A percentile compares a stretch with the other conserved stretches of the same genome.
phyloP scores from a whole-genome alignment of 2,888 invertebrate species.

The Lysandra bellargus region DNA sequence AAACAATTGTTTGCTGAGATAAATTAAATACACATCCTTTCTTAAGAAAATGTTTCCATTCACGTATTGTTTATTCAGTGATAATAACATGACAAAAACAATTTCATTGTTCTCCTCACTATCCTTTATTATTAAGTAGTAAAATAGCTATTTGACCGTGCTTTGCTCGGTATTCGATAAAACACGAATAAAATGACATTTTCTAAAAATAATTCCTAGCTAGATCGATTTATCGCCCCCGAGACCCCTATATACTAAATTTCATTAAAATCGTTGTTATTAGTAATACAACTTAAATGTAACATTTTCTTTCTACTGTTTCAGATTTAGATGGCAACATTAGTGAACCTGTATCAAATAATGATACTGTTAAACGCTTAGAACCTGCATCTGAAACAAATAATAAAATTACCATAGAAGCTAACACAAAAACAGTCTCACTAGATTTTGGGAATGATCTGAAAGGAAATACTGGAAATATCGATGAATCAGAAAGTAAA shows the following conservation, averaged over 20 bases:
- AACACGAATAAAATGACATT: too few species aligned
- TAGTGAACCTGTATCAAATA: slow-evolving; percentile 43
- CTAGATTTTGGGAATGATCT: not conserved
- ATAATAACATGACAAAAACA: slow-evolving; percentile 18
- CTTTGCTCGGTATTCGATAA: too few species aligned
- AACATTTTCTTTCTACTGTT: slow-evolving; percentile 37
- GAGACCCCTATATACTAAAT: too few species aligned
- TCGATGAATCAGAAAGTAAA: slow-evolving; percentile 4
- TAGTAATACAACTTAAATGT: too few species aligned
- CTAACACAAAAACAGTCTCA: not conserved
- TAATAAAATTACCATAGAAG: not conserved
- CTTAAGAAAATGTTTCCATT: slow-evolving; percentile 8
- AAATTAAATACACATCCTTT: not conserved
- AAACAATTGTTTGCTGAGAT: slow-evolving; percentile 18
- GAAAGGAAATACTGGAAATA: not conserved
- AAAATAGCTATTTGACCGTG: too few species aligned
- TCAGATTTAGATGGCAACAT: slow-evolving; percentile 66
- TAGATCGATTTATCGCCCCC: too few species aligned
- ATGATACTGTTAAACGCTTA: not conserved
- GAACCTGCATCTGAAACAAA: not conserved
- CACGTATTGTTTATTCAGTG: not conserved
- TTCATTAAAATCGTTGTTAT: too few species aligned
- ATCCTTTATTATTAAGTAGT: not conserved
- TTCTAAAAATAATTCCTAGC: too few species aligned
- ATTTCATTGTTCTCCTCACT: not conserved